These are phyloP conservation scores for Apamea anceps DNA, from an alignment of 2,888 invertebrate genomes.

Conservation along the genomic window DNA sequence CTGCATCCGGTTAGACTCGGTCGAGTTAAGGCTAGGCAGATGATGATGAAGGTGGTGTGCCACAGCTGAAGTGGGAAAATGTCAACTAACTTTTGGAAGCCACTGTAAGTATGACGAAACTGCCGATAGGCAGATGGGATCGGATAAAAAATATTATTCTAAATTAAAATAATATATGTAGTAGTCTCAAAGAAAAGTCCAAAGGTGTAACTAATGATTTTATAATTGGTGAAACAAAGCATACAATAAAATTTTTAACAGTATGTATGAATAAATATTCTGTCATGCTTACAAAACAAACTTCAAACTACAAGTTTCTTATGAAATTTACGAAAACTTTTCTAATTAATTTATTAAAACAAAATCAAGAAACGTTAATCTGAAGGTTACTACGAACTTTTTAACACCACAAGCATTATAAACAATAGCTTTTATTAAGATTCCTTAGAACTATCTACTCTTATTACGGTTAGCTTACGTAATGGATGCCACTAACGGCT, in stretches of 20 bases:
- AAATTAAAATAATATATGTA: not conserved
- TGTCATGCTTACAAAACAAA: not conserved
- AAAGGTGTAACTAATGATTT: not conserved
- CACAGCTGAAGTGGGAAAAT: no score
- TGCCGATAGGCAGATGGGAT: not conserved
- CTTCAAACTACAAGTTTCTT: not conserved
- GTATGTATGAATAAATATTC: not conserved
- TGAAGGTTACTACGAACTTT: not conserved
- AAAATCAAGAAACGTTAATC: conserved; percentile 3
- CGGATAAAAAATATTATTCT: not conserved
- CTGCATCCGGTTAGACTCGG: no score
- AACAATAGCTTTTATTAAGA: not conserved
- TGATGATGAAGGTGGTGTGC: no score
- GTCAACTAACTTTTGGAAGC: no score
- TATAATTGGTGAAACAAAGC: not conserved
- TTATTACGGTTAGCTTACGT: not conserved
- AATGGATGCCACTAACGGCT: not conserved
- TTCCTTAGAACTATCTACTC: not conserved
- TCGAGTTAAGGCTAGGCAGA: no score
- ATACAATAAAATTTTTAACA: not conserved
- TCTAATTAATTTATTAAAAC: conserved; percentile 16
- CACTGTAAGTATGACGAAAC: not conserved
- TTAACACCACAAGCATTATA: not conserved
- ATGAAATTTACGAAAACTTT: not conserved
- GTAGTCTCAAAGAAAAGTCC: not conserved